These are phyloP conservation scores for Glaucomys volans DNA, from an alignment of 2,113 vertebrate genomes.

Conservation along the genomic window DNA sequence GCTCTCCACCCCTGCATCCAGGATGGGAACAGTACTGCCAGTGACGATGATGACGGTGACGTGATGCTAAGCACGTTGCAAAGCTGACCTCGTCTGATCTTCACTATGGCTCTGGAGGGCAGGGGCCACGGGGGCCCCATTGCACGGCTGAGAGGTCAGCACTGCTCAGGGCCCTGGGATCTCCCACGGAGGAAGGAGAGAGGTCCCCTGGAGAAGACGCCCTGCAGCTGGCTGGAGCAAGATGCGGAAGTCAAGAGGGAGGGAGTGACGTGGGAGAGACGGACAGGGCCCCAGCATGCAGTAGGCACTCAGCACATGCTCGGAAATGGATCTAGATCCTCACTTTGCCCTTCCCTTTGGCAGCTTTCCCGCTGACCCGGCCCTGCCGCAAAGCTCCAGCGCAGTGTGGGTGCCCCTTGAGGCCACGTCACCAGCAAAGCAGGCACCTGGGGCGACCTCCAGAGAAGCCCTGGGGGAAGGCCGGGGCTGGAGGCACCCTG, in stretches of 20 bases:
- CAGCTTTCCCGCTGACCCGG: fast-evolving
- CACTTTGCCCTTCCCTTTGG: not conserved
- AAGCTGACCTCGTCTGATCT: not conserved
- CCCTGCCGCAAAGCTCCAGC: not conserved
- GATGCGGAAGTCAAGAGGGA: not conserved
- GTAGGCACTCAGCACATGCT: not conserved
- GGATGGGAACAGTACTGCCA: no score
- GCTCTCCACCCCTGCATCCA: not conserved
- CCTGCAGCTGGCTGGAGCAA: not conserved
- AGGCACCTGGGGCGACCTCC: not conserved
- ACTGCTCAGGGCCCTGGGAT: not conserved
- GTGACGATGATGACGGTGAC: not conserved
- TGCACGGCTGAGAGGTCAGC: not conserved
- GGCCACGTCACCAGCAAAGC: not conserved
- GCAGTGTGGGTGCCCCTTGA: not conserved
- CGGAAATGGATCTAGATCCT: not conserved
- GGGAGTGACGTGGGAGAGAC: no score
- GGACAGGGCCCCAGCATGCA: fast-evolving
- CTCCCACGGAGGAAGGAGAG: no score
- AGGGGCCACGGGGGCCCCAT: fast-evolving
- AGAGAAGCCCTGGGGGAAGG: not conserved
- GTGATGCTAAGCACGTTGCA: not conserved
- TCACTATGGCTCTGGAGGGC: not conserved
- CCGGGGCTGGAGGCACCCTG: no score
- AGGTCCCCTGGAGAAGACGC: no score